These are phyloP conservation scores for Okamejei kenojei DNA, from an alignment of 2,797 vertebrate species.

Conservation along the genomic window DNA sequence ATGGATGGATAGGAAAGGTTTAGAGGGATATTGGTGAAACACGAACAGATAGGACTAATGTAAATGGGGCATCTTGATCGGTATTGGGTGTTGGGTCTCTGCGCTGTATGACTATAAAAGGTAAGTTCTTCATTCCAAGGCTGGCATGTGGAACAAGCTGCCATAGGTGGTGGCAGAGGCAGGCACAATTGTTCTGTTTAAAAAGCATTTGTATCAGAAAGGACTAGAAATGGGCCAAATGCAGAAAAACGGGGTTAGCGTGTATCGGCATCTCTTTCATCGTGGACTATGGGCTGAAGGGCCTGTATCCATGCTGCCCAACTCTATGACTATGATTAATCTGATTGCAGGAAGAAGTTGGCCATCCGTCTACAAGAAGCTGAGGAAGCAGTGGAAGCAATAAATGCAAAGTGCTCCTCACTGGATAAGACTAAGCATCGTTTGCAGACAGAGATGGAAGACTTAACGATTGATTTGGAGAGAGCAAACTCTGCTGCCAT, in stretches of 20 bases:
- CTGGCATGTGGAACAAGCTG: too few relatives aligned
- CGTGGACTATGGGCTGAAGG: too few relatives aligned
- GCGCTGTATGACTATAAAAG: neutral
- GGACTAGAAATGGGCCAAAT: neutral
- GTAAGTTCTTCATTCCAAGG: too few relatives aligned
- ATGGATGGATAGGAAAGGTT: too few relatives aligned
- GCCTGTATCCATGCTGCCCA: too few relatives aligned
- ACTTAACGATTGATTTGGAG: slow-evolving; percentile 78
- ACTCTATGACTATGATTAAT: neutral
- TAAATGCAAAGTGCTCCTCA: slow-evolving; percentile 81
- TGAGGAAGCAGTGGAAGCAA: slow-evolving; percentile 74
- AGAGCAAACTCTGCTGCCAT: slow-evolving; percentile 71
- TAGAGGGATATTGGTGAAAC: too few relatives aligned
- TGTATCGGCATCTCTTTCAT: neutral
- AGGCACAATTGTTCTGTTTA: too few relatives aligned
- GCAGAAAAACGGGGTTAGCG: neutral
- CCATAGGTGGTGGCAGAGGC: too few relatives aligned
- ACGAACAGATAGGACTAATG: too few relatives aligned
- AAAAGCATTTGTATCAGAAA: neutral
- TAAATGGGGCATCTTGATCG: too few relatives aligned
- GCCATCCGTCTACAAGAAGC: slow-evolving; percentile 77
- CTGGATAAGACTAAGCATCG: slow-evolving; percentile 89
- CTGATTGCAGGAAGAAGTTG: slow-evolving; percentile 74
- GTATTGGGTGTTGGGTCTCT: too few relatives aligned
- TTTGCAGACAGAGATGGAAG: slow-evolving; percentile 84